phyloP scores from a whole-genome alignment of 2,113 vertebrate genomes.

The Ceyx melanurus region DNA sequence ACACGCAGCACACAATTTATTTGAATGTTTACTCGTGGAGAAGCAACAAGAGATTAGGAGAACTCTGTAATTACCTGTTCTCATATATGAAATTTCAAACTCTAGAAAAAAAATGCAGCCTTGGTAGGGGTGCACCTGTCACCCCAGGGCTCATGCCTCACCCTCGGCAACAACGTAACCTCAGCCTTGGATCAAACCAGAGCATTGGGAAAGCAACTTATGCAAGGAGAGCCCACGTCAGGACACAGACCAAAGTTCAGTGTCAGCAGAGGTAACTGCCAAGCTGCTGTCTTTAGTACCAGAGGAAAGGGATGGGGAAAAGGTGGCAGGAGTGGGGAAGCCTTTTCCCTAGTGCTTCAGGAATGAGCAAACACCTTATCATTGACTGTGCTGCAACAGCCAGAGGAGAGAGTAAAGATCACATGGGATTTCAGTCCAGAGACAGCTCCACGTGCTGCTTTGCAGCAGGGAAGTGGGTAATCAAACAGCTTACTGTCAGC shows the following conservation, averaged over 20 bases:
- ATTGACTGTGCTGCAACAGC: background rate
- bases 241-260: slow-evolving; percentile 30
- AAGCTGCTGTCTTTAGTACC: background rate
- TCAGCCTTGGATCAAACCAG: background rate
- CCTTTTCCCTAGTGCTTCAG: background rate
- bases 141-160: slow-evolving; percentile 20
- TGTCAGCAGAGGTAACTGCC: background rate
- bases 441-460: rapidly evolving
- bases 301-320: background rate
- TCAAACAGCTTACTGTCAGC: background rate
- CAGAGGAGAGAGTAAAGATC: background rate
- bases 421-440: rapidly evolving
- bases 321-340: background rate
- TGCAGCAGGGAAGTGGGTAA: background rate
- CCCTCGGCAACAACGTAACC: background rate
- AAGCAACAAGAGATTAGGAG: background rate
- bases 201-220: slow-evolving; percentile 26
- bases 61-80: background rate
- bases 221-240: background rate
- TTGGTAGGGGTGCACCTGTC: background rate
- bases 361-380: background rate
- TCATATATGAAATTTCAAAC: background rate
- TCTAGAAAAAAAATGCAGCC: background rate
- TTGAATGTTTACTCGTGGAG: background rate
- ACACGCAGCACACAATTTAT: rapidly evolving